phyloP scores from a whole-genome alignment of 2,888 invertebrate genomes.

The Steinernema carpocapsae region DNA sequence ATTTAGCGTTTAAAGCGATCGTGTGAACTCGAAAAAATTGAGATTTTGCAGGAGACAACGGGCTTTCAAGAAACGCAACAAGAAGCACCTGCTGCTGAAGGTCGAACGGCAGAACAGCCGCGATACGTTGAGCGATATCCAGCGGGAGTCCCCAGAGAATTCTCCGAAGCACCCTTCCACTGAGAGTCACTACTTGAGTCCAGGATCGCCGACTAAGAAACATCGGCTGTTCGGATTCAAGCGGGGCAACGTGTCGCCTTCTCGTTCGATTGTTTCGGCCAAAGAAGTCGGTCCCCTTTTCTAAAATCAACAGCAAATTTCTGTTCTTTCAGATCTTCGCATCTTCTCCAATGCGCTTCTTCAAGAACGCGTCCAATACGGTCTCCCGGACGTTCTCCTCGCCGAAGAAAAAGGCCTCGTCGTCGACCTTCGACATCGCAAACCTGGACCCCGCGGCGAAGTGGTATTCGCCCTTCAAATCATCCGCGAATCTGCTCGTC shows the following conservation, averaged over 20 bases:
- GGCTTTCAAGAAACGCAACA: conserved; percentile 5
- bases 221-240: not conserved
- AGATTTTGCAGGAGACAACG: not conserved
- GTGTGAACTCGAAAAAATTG: too few species aligned
- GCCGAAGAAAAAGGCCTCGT: not conserved
- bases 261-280: conserved; percentile 13
- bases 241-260: conserved; percentile 5
- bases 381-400: conserved; percentile 11
- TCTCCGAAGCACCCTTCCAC: not conserved
- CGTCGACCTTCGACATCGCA: not conserved
- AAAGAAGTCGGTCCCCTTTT: not conserved
- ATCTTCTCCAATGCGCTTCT: conserved; percentile 1
- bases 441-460: not conserved
- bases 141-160: not conserved
- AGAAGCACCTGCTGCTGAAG: conserved; percentile 18
- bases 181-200: conserved; percentile 5
- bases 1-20: too few species aligned
- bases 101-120: not conserved
- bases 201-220: not conserved
- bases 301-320: too few species aligned
- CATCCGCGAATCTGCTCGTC: not conserved
- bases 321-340: conserved; percentile 8
- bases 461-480: conserved; percentile 17
- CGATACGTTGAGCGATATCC: not conserved
- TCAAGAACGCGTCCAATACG: conserved; percentile 1